These are phyloP conservation scores for Scaptomyza montana DNA, from an alignment of 1,140 invertebrate species.

Conservation along the genomic window DNA sequence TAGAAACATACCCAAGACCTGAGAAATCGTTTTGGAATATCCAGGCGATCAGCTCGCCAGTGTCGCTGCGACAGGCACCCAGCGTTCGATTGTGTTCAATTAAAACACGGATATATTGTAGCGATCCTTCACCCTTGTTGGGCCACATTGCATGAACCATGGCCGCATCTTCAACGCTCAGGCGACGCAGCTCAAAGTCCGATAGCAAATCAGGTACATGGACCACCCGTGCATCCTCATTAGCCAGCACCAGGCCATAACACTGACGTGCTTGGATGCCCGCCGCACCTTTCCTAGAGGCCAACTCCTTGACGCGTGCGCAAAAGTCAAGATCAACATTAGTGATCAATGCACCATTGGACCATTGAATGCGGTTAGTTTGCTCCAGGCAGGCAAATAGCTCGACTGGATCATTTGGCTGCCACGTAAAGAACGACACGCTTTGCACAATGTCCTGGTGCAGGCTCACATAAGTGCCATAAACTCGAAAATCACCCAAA, in stretches of 20 bases:
- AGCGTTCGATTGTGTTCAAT: conserved; percentile 60
- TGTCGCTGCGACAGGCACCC: conserved; percentile 57
- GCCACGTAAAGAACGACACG: conserved; percentile 72
- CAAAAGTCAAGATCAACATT: conserved; percentile 58
- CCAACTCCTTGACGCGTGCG: conserved; percentile 53
- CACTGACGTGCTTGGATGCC: conserved; percentile 54
- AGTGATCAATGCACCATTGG: conserved; percentile 64
- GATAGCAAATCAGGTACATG: conserved; percentile 50
- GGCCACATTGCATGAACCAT: conserved; percentile 64
- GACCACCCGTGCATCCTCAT: conserved; percentile 16
- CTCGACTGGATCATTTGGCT: conserved; percentile 41
- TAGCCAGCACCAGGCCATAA: conserved; percentile 55
- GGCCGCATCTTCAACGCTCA: conserved; percentile 55
- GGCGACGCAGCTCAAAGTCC: conserved; percentile 57
- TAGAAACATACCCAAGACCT: conserved; percentile 58
- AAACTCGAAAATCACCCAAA: conserved; percentile 54
- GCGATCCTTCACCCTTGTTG: conserved; percentile 73
- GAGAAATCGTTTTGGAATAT: conserved; percentile 78
- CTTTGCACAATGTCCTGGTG: conserved; percentile 75
- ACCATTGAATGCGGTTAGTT: conserved; percentile 66
- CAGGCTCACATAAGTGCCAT: conserved; percentile 72
- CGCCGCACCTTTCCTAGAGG: conserved; percentile 27
- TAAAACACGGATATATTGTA: conserved; percentile 60
- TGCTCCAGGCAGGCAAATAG: conserved; percentile 64
- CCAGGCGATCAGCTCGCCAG: conserved; percentile 67